A percentile compares a stretch with the other conserved stretches of the same genome.
Conservation (phyloP, 2,113 vertebrate genomes). For the Arizona elegans region DNA sequence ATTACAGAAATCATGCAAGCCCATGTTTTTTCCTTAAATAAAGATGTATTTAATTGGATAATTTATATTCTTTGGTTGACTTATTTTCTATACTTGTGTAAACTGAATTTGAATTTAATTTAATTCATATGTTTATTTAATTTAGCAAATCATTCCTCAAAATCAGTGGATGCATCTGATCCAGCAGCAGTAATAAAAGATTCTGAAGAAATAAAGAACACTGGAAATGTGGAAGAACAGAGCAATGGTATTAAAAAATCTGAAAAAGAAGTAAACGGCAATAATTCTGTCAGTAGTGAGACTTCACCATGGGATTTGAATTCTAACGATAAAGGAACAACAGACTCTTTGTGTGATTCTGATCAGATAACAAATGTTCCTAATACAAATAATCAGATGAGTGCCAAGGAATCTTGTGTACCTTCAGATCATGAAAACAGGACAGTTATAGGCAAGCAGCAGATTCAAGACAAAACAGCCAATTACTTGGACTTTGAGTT, state of each 20-base stretch:
- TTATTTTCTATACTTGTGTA: neutral
- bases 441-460: slow-evolving; percentile 26
- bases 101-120: neutral
- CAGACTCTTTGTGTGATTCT: slow-evolving; percentile 36
- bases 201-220: slow-evolving; percentile 56
- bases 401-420: slow-evolving; percentile 45
- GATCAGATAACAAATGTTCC: slow-evolving; percentile 32
- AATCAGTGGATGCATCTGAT: slow-evolving; percentile 66
- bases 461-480: slow-evolving; percentile 33
- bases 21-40: neutral
- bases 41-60: neutral
- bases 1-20: neutral
- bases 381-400: slow-evolving; percentile 38
- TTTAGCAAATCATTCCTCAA: slow-evolving; percentile 71
- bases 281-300: slow-evolving; percentile 42
- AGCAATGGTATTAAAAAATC: slow-evolving; percentile 81
- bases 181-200: slow-evolving; percentile 44
- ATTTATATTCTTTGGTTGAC: neutral
- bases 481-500: slow-evolving; percentile 87
- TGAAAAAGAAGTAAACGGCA: slow-evolving; percentile 69
- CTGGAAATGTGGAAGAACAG: slow-evolving; percentile 70
- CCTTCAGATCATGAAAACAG: slow-evolving; percentile 36
- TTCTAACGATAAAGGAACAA: slow-evolving; percentile 59
- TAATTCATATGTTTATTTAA: slow-evolving; percentile 2
- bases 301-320: slow-evolving; percentile 57